Evolutionary conservation across 2,888 invertebrate species (phyloP).

Genomic region (Tupiocoris notatus): DNA sequence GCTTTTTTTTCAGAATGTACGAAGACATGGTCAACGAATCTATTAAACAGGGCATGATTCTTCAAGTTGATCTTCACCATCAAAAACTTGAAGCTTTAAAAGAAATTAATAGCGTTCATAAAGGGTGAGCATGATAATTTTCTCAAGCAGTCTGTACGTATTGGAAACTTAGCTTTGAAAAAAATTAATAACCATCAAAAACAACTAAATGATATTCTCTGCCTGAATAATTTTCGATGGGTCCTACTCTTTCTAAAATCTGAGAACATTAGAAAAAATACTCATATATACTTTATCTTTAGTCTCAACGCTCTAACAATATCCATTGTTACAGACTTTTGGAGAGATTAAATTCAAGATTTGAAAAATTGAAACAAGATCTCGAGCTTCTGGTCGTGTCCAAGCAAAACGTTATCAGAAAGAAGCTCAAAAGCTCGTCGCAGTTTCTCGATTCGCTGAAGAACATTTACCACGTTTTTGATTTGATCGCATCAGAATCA

Average conservation of each 20-base stretch:
- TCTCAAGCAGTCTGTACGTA: no score
- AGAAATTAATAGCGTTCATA: no score
- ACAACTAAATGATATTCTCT: no score
- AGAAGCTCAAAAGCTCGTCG: background rate
- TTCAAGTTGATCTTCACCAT: background rate
- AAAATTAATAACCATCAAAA: no score
- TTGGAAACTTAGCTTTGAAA: no score
- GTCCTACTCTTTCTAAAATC: no score
- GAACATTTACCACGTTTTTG: background rate
- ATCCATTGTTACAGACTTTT: no score
- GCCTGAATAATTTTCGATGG: no score
- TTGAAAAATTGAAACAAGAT: background rate
- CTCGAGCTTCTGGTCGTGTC: background rate
- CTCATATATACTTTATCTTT: no score
- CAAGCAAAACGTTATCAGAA: background rate
- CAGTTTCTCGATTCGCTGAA: background rate
- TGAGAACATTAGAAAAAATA: no score
- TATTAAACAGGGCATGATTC: background rate
- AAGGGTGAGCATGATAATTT: no score
- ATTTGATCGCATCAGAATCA: background rate
- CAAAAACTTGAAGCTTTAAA: background rate
- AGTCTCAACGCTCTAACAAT: no score
- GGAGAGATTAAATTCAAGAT: background rate
- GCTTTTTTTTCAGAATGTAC: background rate
- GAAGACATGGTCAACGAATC: background rate